Evolutionary conservation across 2,797 vertebrate genomes (phyloP), one percentile per base, ranked within the genome.

Genomic region (Sebastes nivosus): DNA sequence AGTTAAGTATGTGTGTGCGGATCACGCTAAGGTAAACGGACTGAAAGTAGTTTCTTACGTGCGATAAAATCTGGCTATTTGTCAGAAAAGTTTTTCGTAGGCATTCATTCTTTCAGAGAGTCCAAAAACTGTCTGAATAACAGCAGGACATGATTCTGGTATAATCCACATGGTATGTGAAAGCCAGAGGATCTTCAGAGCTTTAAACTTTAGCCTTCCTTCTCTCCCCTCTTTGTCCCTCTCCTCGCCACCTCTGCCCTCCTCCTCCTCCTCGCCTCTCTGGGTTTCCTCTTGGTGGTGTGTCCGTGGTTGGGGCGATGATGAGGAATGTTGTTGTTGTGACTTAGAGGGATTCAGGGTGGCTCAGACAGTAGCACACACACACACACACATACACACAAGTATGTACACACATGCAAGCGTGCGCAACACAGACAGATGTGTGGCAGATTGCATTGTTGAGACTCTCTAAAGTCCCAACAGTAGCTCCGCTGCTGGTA

Each of bases 271-370:
- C 59, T 59, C 36, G 24, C 74, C 80, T 81, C 74, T 79, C 72
- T 71, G 79, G 81, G 79, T 80, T 91, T 85, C 88, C 81, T 86
- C 77, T 75, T 27, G 78, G 82, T 87, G 87, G 82, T 84, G 82
- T 84, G 88, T 86, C 83, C 54, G 81, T 83, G 89, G 93, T 93
- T 84, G 81, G 80, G 85, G 84, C 85, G 24, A 77, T 91, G 88
- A 92, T 87, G 81, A 91, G 91, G 89, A 94, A 94, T 94, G 92
- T 93, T 94, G 93, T 91, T 95, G 91, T 95, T 94, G 88, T 93
- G 92, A 93, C 90, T 92, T 88, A 72, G 67, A 75, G 82, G 81
- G 77, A 81, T 83, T 88, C 86, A 72, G 77, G 83, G 82, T 82
- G 81, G 89, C 88, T 91, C 87, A 91, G 85, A 91, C 90, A 81